Evolutionary conservation across 2,888 invertebrate genomes (phyloP).

Genomic region (Ryuthela nishihirai): DNA sequence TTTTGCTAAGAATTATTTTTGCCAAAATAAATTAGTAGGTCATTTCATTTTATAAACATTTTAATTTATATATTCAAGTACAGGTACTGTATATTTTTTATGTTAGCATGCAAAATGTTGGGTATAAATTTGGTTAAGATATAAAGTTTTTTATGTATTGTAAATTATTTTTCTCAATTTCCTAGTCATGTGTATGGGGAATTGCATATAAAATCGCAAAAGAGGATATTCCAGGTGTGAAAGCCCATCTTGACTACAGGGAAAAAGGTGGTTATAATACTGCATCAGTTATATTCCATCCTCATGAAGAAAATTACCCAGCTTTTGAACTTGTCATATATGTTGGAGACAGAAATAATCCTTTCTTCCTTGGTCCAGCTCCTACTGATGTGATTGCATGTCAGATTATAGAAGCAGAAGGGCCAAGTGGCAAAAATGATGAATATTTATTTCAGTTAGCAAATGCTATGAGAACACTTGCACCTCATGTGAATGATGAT

Average conservation of each 20-base stretch:
- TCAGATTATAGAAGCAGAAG: constrained; percentile 67
- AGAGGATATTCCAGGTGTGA: constrained; percentile 62
- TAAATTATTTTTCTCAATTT: constrained; percentile 31
- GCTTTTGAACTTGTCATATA: constrained; percentile 73
- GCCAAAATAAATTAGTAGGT: too few relatives aligned
- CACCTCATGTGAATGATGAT: constrained; percentile 65
- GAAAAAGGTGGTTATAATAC: constrained; percentile 90
- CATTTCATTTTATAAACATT: too few relatives aligned
- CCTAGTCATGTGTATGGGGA: constrained; percentile 75
- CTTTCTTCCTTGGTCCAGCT: constrained; percentile 73
- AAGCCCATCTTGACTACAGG: constrained; percentile 77
- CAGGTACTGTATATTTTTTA: too few relatives aligned
- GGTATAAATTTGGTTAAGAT: not conserved
- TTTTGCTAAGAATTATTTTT: not conserved
- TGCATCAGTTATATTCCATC: constrained; percentile 67
- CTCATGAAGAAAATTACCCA: constrained; percentile 51
- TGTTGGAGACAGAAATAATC: constrained; percentile 75
- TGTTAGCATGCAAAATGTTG: too few relatives aligned
- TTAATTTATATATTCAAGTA: too few relatives aligned
- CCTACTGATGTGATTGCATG: constrained; percentile 70
- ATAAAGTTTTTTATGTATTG: constrained; percentile 6
- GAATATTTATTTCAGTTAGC: constrained; percentile 88
- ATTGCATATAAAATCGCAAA: constrained; percentile 80
- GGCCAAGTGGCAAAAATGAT: constrained; percentile 84
- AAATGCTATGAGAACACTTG: constrained; percentile 68